Percentiles rank a stretch among this genome's conserved stretches.
Evolutionary conservation across 1,140 invertebrate genomes (phyloP).

Genomic region (Pemphigus obesinymphae): DNA sequence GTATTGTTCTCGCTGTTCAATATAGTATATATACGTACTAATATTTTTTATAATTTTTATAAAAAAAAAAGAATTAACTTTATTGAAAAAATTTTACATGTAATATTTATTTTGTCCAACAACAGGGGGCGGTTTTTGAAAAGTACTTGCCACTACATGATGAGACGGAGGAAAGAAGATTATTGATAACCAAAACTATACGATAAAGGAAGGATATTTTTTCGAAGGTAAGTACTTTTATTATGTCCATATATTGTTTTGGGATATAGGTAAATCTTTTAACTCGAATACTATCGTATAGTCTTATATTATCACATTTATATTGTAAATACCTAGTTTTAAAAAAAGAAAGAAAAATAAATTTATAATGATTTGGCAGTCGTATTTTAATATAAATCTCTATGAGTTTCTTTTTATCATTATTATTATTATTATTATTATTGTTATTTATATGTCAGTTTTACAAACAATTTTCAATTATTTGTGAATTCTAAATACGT

Average conservation of each 20-base stretch:
- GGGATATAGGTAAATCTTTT: background rate
- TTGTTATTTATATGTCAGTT: too few species aligned
- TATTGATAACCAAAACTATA: constrained; percentile 3
- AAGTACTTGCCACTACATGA: background rate
- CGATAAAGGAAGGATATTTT: background rate
- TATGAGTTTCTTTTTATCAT: too few species aligned
- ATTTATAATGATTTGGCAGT: too few species aligned
- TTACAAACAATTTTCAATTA: too few species aligned
- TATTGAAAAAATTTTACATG: background rate
- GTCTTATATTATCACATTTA: too few species aligned
- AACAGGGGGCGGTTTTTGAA: background rate
- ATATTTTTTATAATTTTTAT: background rate
- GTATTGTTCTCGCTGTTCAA: background rate
- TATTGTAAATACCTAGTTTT: too few species aligned
- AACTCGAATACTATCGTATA: background rate
- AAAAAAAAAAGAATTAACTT: too few species aligned
- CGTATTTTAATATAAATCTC: too few species aligned
- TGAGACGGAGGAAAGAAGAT: constrained; percentile 22
- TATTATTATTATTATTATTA: too few species aligned
- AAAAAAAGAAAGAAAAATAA: too few species aligned
- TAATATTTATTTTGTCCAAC: background rate
- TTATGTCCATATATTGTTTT: background rate
- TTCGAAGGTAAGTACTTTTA: background rate
- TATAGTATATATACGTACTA: background rate
- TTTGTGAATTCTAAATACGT: too few species aligned